phyloP scores from a whole-genome alignment of 2,797 vertebrate genomes.

The Serranus cabrilla region DNA sequence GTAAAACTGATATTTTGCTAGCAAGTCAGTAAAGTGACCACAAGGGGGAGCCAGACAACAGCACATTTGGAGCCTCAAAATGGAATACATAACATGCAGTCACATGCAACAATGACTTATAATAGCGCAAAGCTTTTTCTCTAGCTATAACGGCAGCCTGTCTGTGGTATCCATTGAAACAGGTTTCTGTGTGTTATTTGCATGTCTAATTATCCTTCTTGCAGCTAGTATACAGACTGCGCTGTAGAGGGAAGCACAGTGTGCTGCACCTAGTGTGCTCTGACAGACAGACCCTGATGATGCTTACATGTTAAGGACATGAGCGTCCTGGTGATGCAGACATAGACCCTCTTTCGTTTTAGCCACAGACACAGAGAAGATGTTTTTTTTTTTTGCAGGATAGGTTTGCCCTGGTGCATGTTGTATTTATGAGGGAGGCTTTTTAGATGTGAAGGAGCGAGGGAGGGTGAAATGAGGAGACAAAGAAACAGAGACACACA shows the following conservation, averaged over 20 bases:
- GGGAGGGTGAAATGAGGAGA: slow-evolving; percentile 47
- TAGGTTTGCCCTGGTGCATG: slow-evolving; percentile 21
- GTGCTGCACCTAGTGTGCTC: not conserved
- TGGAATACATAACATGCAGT: slow-evolving; percentile 43
- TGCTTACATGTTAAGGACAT: slow-evolving; percentile 7
- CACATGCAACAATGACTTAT: slow-evolving; percentile 57
- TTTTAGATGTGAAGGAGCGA: slow-evolving; percentile 19
- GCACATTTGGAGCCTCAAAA: slow-evolving; percentile 10
- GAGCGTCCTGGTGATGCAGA: slow-evolving; percentile 5
- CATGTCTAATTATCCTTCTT: not conserved
- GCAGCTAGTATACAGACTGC: not conserved
- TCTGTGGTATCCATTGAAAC: slow-evolving; percentile 14
- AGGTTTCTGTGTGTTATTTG: slow-evolving; percentile 5
- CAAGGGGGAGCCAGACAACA: slow-evolving; percentile 70
- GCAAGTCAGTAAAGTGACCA: slow-evolving; percentile 47
- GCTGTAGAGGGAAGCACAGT: not conserved
- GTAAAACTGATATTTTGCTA: not conserved
- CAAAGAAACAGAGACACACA: slow-evolving; percentile 36
- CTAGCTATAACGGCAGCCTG: slow-evolving; percentile 8
- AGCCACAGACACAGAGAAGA: not conserved
- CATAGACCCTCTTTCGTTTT: not conserved
- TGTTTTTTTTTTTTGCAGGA: not conserved
- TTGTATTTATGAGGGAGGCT: slow-evolving; percentile 45
- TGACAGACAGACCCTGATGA: not conserved
- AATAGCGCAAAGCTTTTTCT: slow-evolving; percentile 44